A percentile compares a stretch with the other conserved stretches of the same genome.
phyloP scores from a whole-genome alignment of 2,888 invertebrate genomes.

The Dyspetes luteomarginatus region DNA sequence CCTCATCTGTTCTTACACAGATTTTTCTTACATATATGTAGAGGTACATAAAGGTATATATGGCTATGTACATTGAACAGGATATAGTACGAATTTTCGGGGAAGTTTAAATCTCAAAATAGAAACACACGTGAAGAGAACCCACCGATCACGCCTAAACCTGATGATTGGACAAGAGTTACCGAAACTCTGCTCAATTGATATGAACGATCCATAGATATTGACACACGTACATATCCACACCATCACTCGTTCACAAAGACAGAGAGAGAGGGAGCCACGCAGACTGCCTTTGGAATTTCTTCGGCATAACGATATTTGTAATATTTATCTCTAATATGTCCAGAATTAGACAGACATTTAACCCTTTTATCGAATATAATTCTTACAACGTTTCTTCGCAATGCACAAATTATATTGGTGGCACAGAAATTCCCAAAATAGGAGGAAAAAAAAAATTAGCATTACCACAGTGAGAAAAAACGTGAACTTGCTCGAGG shows the following conservation, averaged over 20 bases:
- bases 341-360: background rate
- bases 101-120: constrained; percentile 59
- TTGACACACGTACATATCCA: background rate
- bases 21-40: constrained; percentile 25
- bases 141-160: constrained; percentile 67
- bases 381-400: background rate
- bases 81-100: constrained; percentile 11
- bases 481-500: too few relatives aligned
- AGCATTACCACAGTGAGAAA: background rate
- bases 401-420: background rate
- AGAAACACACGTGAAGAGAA: constrained; percentile 67
- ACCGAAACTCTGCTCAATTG: constrained; percentile 36
- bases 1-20: constrained; percentile 27
- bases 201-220: constrained; percentile 17
- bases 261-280: constrained; percentile 36
- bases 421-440: background rate
- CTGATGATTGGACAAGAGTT: constrained; percentile 53
- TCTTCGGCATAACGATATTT: background rate
- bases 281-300: constrained; percentile 46
- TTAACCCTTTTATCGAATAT: background rate
- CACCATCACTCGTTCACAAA: background rate
- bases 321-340: background rate
- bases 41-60: constrained; percentile 1
- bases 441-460: background rate
- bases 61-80: background rate